These are phyloP conservation scores for Caenorhabditis brenneri DNA, from an alignment of 1,140 invertebrate genomes.

Conservation along the genomic window DNA sequence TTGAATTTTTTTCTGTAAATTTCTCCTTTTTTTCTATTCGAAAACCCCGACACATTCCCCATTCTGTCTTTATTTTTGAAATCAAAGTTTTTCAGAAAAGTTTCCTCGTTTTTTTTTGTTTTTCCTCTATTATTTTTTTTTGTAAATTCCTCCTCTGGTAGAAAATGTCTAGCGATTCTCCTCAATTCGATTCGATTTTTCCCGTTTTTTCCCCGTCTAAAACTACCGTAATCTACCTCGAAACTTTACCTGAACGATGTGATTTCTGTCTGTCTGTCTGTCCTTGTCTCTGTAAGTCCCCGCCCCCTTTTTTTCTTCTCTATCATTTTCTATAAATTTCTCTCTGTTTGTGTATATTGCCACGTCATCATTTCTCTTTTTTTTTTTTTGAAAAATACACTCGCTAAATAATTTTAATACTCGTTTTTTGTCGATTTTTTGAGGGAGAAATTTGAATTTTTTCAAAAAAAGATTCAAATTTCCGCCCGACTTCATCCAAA, in stretches of 20 bases:
- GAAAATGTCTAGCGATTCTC: constrained; percentile 13
- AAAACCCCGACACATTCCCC: background rate
- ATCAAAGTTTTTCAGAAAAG: background rate
- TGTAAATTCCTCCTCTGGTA: background rate
- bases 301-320: background rate
- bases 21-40: background rate
- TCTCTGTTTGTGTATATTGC: constrained; percentile 27
- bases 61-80: constrained; percentile 5
- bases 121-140: background rate
- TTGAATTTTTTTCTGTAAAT: constrained; percentile 8
- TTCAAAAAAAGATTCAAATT: too few species aligned
- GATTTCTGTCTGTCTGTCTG: background rate
- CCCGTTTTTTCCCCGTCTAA: background rate
- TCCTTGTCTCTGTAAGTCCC: background rate
- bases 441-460: too few species aligned
- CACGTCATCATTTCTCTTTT: background rate
- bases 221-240: constrained; percentile 3
- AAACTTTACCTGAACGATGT: constrained; percentile 34
- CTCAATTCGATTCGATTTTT: background rate
- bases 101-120: background rate
- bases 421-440: background rate
- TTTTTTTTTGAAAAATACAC: too few species aligned
- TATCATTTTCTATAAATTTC: background rate
- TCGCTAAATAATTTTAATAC: constrained; percentile 17
- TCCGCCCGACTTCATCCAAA: background rate